Base-by-base conservation (phyloP, 2,113 vertebrate genomes). In the Callipepla squamata region DNA sequence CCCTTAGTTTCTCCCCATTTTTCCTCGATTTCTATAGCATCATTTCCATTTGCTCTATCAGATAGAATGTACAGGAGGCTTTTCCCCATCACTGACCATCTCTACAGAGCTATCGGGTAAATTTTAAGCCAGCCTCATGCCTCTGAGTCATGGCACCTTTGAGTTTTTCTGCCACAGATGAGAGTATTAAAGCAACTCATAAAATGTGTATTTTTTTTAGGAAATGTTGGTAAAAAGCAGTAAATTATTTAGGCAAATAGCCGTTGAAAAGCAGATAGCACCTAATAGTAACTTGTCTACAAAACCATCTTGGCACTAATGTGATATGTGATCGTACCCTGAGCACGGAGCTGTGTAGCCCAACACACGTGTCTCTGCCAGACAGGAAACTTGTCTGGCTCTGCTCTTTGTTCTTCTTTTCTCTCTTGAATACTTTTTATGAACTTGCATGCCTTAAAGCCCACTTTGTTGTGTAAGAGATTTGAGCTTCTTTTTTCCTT, bases 1-100 rank as follows among this genome's bases (percentile, higher is more conserved):
- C 44, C 36, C 68, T 89, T 69, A 83, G 80, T 92, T 92, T 92
- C 67, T 90, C 34, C 48, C 85, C 19, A 26, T 94, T 88, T 88
- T 88, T 40, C 15, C 76, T 55, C 69, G 59, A 21, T 61, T 93
- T 77, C 68, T 93, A 7, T 66, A 66, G 55, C 55, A 82, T 85
- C 7, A 0, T 83, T 50, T 90, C 76, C 40, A 92, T 93, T 93
- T 92, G 50, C 55, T 77, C 44, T 69, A 59, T 93, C 88, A 80
- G 75, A 30, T 40, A 76, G 79, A 28, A 69, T 83, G 28, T 80
- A 68, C 45, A 47, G 67, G 68, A 82, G n/a, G 79, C 63, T 65
- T 87, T 85, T 83, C 72, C 53, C 67, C 68, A 88, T 90, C 92
- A 82, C 63, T 77, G 48, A 66, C 63, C 63, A 23, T 95, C 87